These are phyloP conservation scores for Echiichthys vipera DNA, from an alignment of 2,797 vertebrate genomes.

Conservation along the genomic window DNA sequence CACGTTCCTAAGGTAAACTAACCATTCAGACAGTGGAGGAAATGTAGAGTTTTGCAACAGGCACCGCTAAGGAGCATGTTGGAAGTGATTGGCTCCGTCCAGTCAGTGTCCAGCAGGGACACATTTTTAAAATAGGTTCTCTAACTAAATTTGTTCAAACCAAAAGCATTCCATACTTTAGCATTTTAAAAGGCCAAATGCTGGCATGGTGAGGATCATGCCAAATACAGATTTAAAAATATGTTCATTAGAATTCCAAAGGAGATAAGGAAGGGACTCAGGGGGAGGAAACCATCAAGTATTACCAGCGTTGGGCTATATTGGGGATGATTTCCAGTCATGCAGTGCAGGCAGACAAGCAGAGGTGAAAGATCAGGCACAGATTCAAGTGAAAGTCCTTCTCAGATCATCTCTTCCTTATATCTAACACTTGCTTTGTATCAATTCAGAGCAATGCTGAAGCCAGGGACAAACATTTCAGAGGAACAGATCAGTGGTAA, in stretches of 20 bases:
- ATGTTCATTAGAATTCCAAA: not conserved
- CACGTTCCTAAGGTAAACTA: not conserved
- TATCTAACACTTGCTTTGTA: not conserved
- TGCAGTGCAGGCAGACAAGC: conserved; percentile 70
- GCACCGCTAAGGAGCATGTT: not conserved
- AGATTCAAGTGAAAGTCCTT: conserved; percentile 17
- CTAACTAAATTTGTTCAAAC: not conserved
- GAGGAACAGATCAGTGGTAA: not conserved
- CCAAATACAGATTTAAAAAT: not conserved
- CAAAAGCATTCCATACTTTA: not conserved
- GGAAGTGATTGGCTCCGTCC: not conserved
- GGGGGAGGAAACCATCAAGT: not conserved
- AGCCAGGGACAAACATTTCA: conserved; percentile 19
- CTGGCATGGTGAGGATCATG: not conserved
- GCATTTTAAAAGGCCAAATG: not conserved
- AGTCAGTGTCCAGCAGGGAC: not conserved
- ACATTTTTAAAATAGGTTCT: not conserved
- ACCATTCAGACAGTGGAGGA: not conserved
- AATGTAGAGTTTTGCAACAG: not conserved
- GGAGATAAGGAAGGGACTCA: conserved; percentile 28
- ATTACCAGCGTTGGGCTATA: not conserved
- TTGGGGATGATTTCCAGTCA: conserved; percentile 53
- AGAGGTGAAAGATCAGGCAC: conserved; percentile 54
- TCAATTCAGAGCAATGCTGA: conserved; percentile 18
- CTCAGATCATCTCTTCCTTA: conserved; percentile 13